phyloP scores from a whole-genome alignment of 2,113 vertebrate genomes.

The Osmerus eperlanus region DNA sequence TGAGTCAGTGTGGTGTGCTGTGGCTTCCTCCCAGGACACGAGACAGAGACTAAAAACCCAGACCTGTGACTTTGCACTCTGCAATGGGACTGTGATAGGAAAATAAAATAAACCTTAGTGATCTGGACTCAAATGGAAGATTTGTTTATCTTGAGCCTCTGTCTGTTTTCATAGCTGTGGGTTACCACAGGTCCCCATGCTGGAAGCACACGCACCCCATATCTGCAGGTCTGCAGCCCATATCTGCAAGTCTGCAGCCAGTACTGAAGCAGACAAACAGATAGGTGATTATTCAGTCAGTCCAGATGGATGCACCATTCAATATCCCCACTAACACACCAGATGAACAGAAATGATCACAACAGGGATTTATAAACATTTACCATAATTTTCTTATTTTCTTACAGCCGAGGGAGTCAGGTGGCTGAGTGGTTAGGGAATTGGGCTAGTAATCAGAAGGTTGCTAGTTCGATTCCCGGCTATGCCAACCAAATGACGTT shows the following conservation, averaged over 20 bases:
- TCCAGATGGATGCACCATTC: conserved; percentile 45
- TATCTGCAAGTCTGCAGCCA: conserved; percentile 26
- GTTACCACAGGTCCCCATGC: conserved; percentile 45
- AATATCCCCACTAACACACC: conserved; percentile 32
- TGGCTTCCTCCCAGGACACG: not conserved
- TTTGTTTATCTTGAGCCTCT: conserved; percentile 49
- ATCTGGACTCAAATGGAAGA: conserved; percentile 41
- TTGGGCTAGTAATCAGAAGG: too few relatives aligned
- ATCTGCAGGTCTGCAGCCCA: too few relatives aligned
- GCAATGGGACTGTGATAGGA: not conserved
- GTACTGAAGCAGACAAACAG: conserved; percentile 33
- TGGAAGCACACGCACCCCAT: not conserved
- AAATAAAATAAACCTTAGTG: conserved; percentile 29
- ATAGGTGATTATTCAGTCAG: conserved; percentile 45
- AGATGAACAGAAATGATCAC: not conserved
- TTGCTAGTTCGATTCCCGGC: too few relatives aligned
- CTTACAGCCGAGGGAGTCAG: too few relatives aligned
- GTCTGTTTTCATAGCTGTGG: conserved; percentile 55
- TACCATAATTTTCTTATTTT: too few relatives aligned
- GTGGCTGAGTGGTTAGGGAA: too few relatives aligned
- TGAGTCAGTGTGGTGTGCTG: conserved; percentile 6
- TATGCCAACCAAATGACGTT: too few relatives aligned
- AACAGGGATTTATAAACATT: too few relatives aligned
- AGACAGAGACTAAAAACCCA: conserved; percentile 16
- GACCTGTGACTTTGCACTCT: conserved; percentile 25